A percentile compares a stretch with the other conserved stretches of the same genome.
These are phyloP conservation scores for Chlorops oryzae DNA, from an alignment of 1,140 invertebrate genomes.

Conservation along the genomic window DNA sequence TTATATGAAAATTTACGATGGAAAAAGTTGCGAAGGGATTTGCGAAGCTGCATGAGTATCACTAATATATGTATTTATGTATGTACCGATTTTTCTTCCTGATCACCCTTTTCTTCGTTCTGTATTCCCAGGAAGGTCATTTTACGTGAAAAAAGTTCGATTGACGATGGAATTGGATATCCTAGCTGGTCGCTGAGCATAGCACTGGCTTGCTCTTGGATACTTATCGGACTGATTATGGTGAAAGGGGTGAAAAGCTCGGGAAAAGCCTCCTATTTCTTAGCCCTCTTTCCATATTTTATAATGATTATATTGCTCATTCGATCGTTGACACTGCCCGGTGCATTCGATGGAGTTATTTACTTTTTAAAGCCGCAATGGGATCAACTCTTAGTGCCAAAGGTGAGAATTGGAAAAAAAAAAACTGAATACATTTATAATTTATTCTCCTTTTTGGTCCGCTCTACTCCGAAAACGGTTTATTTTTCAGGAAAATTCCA, in stretches of 20 bases:
- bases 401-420: too few species aligned
- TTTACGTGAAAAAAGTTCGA: constrained; percentile 60
- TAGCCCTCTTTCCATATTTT: constrained; percentile 80
- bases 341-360: constrained; percentile 67
- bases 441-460: too few species aligned
- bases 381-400: constrained; percentile 60
- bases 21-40: too few species aligned
- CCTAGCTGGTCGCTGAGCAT: constrained; percentile 70
- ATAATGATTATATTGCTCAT: constrained; percentile 70
- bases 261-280: constrained; percentile 75
- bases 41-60: too few species aligned
- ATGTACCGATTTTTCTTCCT: too few species aligned
- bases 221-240: constrained; percentile 68
- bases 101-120: too few species aligned
- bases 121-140: constrained; percentile 65
- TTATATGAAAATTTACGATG: too few species aligned
- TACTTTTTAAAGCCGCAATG: constrained; percentile 74
- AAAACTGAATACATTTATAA: not conserved
- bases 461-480: too few species aligned
- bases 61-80: too few species aligned
- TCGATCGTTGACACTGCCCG: constrained; percentile 65
- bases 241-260: constrained; percentile 72
- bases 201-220: constrained; percentile 71
- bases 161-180: constrained; percentile 64
- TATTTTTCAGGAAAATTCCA: not conserved